Conservation (phyloP, 1,140 invertebrate genomes). For the Sycophila sp. region DNA sequence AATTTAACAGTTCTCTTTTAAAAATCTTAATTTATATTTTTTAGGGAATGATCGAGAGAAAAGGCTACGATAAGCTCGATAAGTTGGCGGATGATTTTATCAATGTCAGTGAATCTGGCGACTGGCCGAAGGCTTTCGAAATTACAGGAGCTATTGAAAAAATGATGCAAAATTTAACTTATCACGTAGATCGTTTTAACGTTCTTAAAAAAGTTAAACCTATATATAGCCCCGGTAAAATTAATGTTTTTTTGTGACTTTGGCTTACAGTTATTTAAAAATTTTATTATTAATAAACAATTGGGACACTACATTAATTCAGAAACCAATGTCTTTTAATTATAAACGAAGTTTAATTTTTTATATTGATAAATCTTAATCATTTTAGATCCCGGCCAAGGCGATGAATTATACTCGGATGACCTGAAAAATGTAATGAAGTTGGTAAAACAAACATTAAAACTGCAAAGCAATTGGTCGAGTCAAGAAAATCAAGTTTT, state of each 20-base stretch:
- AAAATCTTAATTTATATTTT: background rate
- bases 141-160: constrained; percentile 73
- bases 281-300: too few relatives aligned
- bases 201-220: constrained; percentile 71
- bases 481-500: constrained; percentile 73
- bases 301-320: too few relatives aligned
- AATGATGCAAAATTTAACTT: constrained; percentile 68
- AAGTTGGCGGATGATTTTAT: constrained; percentile 65
- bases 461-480: constrained; percentile 71
- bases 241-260: background rate
- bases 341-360: background rate
- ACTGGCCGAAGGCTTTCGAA: constrained; percentile 71
- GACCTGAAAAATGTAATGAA: background rate
- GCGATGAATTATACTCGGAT: background rate
- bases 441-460: constrained; percentile 72
- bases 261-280: background rate
- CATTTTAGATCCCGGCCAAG: too few relatives aligned
- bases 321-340: too few relatives aligned
- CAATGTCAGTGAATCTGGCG: constrained; percentile 63
- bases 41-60: constrained; percentile 71
- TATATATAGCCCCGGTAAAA: background rate
- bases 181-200: constrained; percentile 82
- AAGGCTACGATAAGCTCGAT: constrained; percentile 68
- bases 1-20: background rate
- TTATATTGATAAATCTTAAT: background rate